Base-by-base conservation (phyloP, 2,797 vertebrate genomes). In the Pseudochaenichthys georgianus region DNA sequence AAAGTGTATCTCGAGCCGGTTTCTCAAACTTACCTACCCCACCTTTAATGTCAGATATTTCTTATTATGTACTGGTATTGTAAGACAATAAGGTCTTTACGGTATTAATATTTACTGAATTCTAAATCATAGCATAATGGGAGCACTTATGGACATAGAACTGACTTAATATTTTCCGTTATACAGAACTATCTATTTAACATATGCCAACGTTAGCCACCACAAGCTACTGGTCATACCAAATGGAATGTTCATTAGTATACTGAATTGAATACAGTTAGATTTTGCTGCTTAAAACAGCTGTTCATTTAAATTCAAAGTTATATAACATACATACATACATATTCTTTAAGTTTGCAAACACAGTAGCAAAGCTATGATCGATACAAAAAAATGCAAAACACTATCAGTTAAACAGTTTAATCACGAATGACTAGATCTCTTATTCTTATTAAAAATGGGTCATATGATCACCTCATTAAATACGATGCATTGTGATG, bases 291-390 rank as follows among this genome's bases (percentile, higher is more conserved):
- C 12, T 9, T 50, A 21, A 21, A 13, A 15, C 6, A 2, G n/a
- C 11, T 54, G 23, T 66, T 46, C 52, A 58, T 31, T 38, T 38
- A 34, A 50, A 11, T 46, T 6, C 21, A 38, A 57, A 15, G 19
- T 45, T 45, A 42, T 19, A 38, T 9, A 38, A 38, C 8, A 38
- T 38, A 38, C 34, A 9, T 38, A 38, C 34, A 9, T 38, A 38
- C 34, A 38, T 38, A 38, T 38, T 6, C 1, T 66, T 3, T 46
- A 31, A 28, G 16, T 43, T n/a, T 31, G 11, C 16, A 51, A 52
- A 17, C 38, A 58, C 61, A 46, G 46, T 15, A 64, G 28, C 45
- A 51, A 67, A 45, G 15, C 41, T 64, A 41, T 13, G 53, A 52
- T 51, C 34, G 4, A 28, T 28, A 5, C 5, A 9, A 28, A 9